Percentiles rank a stretch among this genome's conserved stretches.
phyloP scores from a whole-genome alignment of 2,888 invertebrate genomes.

The Emesis castigata region DNA sequence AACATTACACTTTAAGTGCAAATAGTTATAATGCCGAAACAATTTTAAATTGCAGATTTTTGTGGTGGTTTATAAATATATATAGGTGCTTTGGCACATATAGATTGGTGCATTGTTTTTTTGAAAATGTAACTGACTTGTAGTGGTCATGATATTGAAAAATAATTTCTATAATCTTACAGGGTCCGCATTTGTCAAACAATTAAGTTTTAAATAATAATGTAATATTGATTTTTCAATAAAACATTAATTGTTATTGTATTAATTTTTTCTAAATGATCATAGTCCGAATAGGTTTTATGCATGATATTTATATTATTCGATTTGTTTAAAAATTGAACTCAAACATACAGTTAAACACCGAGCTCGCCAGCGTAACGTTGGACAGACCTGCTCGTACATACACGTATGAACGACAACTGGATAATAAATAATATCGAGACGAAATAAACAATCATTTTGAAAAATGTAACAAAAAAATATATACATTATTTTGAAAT shows the following conservation, averaged over 20 bases:
- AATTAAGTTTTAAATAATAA: neutral
- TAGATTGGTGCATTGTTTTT: neutral
- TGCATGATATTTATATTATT: conserved; percentile 6
- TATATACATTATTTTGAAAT: too few species aligned
- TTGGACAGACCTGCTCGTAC: too few species aligned
- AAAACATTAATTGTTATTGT: neutral
- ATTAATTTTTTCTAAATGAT: neutral
- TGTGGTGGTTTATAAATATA: neutral
- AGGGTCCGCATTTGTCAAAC: neutral
- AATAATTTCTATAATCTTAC: conserved; percentile 5
- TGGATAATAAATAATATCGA: too few species aligned
- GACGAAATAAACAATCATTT: too few species aligned
- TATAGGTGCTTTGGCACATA: neutral
- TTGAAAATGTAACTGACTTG: neutral
- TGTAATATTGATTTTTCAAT: conserved; percentile 1
- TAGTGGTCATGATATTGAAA: neutral
- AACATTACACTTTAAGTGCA: neutral
- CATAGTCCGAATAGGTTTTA: neutral
- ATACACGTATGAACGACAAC: too few species aligned
- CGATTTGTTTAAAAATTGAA: too few species aligned
- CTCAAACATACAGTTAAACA: too few species aligned
- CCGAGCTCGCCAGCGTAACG: too few species aligned
- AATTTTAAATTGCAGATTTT: neutral
- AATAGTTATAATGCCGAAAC: neutral
- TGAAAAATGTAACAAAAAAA: too few species aligned